A percentile compares a stretch with the other conserved stretches of the same genome.
Conservation (phyloP, 2,797 vertebrate genomes). For the Fundulus diaphanus region DNA sequence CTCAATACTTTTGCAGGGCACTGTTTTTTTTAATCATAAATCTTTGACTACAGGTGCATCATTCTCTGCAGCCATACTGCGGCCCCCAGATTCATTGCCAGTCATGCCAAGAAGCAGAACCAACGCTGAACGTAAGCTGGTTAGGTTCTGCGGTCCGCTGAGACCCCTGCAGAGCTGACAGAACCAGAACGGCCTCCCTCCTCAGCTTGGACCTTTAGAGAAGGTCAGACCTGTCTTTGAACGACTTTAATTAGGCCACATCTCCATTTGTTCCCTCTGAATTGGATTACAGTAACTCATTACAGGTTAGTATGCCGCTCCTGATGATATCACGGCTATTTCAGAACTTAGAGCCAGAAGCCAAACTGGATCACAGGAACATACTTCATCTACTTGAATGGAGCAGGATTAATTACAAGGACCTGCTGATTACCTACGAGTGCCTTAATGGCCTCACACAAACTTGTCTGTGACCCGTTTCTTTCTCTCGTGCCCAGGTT, state of each 20-base stretch:
- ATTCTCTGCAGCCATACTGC: neutral
- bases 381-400: neutral
- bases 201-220: neutral
- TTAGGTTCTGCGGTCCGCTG: neutral
- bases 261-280: neutral
- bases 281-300: slow-evolving; percentile 3
- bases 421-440: neutral
- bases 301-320: slow-evolving; percentile 1
- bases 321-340: neutral
- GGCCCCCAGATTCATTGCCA: neutral
- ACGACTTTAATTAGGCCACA: neutral
- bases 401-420: neutral
- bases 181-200: neutral
- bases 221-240: slow-evolving; percentile 15
- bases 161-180: neutral
- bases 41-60: neutral
- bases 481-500: neutral
- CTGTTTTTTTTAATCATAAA: neutral
- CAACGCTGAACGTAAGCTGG: neutral
- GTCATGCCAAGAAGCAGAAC: neutral
- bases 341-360: neutral
- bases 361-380: neutral
- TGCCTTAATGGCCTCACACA: neutral
- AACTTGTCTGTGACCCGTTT: neutral
- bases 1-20: neutral